phyloP scores from a whole-genome alignment of 2,888 invertebrate genomes.

The Deroplatys truncata region DNA sequence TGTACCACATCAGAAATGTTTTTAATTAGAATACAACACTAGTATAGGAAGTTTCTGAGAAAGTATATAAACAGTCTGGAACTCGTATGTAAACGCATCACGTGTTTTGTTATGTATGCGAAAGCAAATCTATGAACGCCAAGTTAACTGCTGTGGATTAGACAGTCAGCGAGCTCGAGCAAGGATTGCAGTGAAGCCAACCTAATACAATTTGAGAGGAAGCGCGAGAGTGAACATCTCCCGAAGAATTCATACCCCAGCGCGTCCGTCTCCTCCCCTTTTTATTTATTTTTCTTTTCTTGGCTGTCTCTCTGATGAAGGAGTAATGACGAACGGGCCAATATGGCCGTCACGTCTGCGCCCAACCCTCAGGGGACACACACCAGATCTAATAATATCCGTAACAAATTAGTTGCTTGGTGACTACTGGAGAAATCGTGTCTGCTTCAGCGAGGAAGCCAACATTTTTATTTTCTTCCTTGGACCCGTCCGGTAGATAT shows the following conservation, averaged over 20 bases:
- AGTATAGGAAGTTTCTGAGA: too few species aligned
- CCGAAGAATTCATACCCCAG: not conserved
- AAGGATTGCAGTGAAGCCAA: not conserved
- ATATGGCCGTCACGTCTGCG: not conserved
- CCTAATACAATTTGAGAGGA: not conserved
- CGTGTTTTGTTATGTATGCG: too few species aligned
- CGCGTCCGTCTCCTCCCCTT: not conserved
- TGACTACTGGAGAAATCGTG: not conserved
- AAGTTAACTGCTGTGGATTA: too few species aligned
- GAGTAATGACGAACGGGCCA: not conserved
- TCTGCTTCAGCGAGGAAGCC: not conserved
- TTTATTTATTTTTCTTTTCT: not conserved
- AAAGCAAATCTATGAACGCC: too few species aligned
- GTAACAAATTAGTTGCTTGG: slow-evolving; percentile 3
- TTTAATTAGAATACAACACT: too few species aligned
- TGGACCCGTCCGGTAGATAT: too few species aligned
- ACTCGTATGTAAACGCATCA: too few species aligned
- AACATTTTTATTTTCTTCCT: too few species aligned
- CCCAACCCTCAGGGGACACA: not conserved
- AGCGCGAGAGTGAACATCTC: not conserved
- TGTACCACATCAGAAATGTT: too few species aligned
- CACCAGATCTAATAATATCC: slow-evolving; percentile 4
- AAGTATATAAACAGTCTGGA: too few species aligned
- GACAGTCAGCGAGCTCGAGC: too few species aligned
- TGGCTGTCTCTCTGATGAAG: not conserved